A percentile compares a stretch with the other conserved stretches of the same genome.
Conservation (phyloP, 2,888 invertebrate species). For the Danaus chrysippus region DNA sequence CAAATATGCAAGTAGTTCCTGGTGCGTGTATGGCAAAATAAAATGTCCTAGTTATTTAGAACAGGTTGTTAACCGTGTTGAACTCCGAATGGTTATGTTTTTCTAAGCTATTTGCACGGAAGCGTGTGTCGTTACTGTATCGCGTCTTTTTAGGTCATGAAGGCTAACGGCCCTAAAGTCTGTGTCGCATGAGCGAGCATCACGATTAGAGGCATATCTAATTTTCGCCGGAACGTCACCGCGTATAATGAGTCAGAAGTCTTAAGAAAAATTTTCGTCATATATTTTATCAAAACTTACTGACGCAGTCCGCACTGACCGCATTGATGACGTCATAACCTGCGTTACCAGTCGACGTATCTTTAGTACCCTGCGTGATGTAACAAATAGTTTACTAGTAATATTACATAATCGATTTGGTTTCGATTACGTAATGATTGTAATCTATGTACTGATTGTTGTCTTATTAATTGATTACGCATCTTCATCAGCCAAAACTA, state of each 20-base stretch:
- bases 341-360: background rate
- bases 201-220: background rate
- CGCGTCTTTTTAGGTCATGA: conserved; percentile 5
- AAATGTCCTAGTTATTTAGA: conserved; percentile 13
- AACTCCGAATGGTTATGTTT: conserved; percentile 13
- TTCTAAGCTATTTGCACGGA: conserved; percentile 18
- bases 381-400: background rate
- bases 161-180: background rate
- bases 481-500: too few species aligned
- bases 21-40: background rate
- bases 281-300: background rate
- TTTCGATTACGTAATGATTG: too few species aligned
- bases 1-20: too few species aligned
- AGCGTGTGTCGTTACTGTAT: conserved; percentile 11
- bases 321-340: conserved; percentile 5
- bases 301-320: conserved; percentile 6
- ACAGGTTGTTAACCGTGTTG: conserved; percentile 18
- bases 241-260: background rate
- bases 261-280: background rate
- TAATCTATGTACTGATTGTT: too few species aligned
- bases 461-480: too few species aligned
- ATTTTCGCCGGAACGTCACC: background rate
- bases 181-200: background rate
- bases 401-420: conserved; percentile 4
- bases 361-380: background rate